Evolutionary conservation across 2,797 vertebrate species (phyloP).

Genomic region (Mico argentatus): DNA sequence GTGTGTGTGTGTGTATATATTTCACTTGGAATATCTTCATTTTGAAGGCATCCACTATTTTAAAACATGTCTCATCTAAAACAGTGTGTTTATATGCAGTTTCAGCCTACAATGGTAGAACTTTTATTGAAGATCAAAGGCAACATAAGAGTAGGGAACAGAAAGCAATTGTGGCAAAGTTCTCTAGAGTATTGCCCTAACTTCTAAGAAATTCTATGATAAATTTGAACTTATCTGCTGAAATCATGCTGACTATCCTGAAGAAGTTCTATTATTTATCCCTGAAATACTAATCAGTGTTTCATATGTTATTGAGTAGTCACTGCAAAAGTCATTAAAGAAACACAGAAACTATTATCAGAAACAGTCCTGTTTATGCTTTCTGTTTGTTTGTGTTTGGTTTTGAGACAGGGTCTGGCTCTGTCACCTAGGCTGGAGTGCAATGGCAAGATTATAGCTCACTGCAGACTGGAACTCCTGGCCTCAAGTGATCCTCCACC

Average conservation of each 20-base stretch:
- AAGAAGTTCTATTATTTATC: slow-evolving; percentile 9
- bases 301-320: not conserved
- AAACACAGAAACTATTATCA: not conserved
- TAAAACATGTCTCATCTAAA: slow-evolving; percentile 64
- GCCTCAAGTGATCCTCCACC: not conserved
- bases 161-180: not conserved
- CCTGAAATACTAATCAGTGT: not conserved
- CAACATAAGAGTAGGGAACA: not conserved
- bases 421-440: not conserved
- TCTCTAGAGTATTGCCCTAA: not conserved
- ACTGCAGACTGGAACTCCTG: not conserved
- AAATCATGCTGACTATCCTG: not conserved
- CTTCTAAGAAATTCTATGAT: slow-evolving; percentile 3
- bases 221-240: not conserved
- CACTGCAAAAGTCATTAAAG: not conserved
- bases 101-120: slow-evolving; percentile 45
- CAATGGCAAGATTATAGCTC: too few species aligned
- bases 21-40: slow-evolving; percentile 57
- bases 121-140: slow-evolving; percentile 65
- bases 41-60: slow-evolving; percentile 76
- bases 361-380: not conserved
- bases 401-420: not conserved
- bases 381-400: not conserved
- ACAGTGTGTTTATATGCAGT: slow-evolving; percentile 31
- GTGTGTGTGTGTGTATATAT: too few species aligned